Evolutionary conservation across 2,797 vertebrate genomes (phyloP).

Genomic region (Molossus molossus): DNA sequence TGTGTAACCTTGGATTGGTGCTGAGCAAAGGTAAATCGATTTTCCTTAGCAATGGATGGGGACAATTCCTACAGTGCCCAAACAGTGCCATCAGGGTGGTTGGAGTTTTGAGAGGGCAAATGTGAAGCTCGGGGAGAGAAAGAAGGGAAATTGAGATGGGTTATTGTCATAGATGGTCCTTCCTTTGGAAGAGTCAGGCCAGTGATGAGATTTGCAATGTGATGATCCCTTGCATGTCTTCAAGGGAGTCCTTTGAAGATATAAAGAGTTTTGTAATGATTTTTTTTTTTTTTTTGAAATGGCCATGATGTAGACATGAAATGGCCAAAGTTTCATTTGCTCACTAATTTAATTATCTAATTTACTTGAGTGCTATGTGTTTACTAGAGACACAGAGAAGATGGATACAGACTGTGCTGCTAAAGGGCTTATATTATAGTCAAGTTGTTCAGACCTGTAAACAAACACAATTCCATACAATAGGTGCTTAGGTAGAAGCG

Average conservation of each 20-base stretch:
- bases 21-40: constrained; percentile 34
- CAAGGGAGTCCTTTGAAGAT: constrained; percentile 12
- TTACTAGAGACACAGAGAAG: neutral
- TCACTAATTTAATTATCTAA: neutral
- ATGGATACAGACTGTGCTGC: neutral
- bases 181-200: neutral
- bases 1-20: constrained; percentile 24
- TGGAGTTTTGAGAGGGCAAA: neutral
- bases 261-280: neutral
- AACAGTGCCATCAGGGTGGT: neutral
- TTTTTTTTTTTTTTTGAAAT: neutral
- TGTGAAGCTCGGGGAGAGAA: neutral
- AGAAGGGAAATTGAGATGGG: neutral
- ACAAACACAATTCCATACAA: neutral
- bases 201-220: neutral
- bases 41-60: neutral
- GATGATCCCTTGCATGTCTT: neutral
- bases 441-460: neutral
- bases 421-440: neutral
- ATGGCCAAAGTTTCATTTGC: constrained; percentile 8
- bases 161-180: neutral
- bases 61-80: neutral
- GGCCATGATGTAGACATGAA: neutral
- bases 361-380: neutral
- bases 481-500: neutral